Percentiles rank a stretch among this genome's conserved stretches.
Evolutionary conservation across 2,888 invertebrate genomes (phyloP).

Genomic region (Eupeodes luniger): DNA sequence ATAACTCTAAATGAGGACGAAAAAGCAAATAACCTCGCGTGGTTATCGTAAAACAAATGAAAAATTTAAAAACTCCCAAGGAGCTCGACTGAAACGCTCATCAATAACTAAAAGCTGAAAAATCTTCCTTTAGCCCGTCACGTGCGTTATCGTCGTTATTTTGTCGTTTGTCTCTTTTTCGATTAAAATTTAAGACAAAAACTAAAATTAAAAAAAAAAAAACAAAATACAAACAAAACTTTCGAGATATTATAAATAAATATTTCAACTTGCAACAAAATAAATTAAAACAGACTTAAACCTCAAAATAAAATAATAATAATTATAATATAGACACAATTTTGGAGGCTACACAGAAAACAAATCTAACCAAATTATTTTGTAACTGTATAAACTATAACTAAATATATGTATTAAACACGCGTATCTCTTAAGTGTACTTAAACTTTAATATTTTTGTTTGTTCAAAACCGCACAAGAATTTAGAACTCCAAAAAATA

Average conservation of each 20-base stretch:
- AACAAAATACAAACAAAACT: background rate
- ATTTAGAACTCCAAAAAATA: conserved; percentile 22
- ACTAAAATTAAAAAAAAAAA: background rate
- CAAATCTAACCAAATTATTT: conserved; percentile 12
- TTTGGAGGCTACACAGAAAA: conserved; percentile 13
- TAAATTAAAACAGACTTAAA: background rate
- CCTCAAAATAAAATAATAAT: background rate
- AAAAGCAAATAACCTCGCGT: conserved; percentile 71
- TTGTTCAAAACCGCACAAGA: conserved; percentile 30
- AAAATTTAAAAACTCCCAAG: conserved; percentile 71
- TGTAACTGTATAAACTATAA: conserved; percentile 11
- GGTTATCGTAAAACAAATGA: conserved; percentile 73
- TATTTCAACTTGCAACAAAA: conserved; percentile 17
- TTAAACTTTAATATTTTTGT: conserved; percentile 10
- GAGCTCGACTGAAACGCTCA: conserved; percentile 67
- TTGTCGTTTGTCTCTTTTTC: conserved; percentile 23
- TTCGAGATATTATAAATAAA: conserved; percentile 11
- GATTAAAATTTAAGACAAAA: conserved; percentile 1
- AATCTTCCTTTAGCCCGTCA: conserved; percentile 34
- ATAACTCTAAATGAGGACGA: conserved; percentile 75
- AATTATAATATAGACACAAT: background rate
- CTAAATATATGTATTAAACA: background rate
- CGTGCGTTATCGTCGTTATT: conserved; percentile 2
- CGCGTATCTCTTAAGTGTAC: conserved; percentile 42
- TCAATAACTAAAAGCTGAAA: conserved; percentile 67